Evolutionary conservation across 2,888 invertebrate genomes (phyloP).

Genomic region (Anodontia alba): DNA sequence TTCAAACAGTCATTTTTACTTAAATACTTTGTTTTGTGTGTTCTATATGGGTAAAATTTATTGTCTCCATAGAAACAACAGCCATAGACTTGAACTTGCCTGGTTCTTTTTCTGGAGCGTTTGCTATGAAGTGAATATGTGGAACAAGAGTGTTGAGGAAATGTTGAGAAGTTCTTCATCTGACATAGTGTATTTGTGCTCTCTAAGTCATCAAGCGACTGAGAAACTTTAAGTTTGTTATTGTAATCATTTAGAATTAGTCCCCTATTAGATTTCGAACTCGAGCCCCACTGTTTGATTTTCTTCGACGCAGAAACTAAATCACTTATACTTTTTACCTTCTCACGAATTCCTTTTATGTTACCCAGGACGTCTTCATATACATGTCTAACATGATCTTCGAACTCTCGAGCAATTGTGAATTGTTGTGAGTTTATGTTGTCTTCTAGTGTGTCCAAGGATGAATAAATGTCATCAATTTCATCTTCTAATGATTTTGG

Average conservation of each 20-base stretch:
- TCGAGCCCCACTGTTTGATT: neutral
- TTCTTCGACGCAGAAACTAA: constrained; percentile 12
- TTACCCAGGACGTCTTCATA: constrained; percentile 55
- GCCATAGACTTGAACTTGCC: constrained; percentile 46
- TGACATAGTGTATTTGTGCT: neutral
- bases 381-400: constrained; percentile 45
- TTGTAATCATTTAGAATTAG: neutral
- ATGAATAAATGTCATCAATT: constrained; percentile 37
- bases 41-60: constrained; percentile 43
- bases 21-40: constrained; percentile 32
- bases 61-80: constrained; percentile 54
- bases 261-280: neutral
- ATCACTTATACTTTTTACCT: constrained; percentile 45
- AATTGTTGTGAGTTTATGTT: constrained; percentile 44
- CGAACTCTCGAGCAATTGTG: constrained; percentile 48
- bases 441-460: constrained; percentile 40
- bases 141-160: too few species aligned
- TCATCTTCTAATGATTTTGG: constrained; percentile 31
- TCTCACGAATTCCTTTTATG: constrained; percentile 45
- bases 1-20: neutral
- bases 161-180: neutral
- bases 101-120: neutral
- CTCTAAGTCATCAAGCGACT: neutral
- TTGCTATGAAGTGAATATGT: neutral
- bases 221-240: neutral